Evolutionary conservation across 2,888 invertebrate species (phyloP).

Genomic region (Mesopsocus fuscifrons): DNA sequence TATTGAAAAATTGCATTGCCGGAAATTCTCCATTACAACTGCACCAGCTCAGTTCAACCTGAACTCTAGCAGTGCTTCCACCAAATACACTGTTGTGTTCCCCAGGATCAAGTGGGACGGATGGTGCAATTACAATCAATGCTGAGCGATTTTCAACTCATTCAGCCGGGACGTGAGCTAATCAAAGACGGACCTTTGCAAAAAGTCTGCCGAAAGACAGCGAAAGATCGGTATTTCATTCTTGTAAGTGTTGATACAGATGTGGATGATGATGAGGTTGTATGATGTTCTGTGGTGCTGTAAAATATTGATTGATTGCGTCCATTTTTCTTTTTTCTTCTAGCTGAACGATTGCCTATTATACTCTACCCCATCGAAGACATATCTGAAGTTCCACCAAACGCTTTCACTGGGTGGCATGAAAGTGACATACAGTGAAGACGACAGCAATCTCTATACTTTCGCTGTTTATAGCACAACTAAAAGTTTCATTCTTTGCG

Average conservation of each 20-base stretch:
- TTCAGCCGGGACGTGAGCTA: conserved; percentile 34
- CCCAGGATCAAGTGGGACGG: conserved; percentile 31
- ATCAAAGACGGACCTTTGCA: conserved; percentile 41
- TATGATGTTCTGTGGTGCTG: too few relatives aligned
- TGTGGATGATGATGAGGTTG: too few relatives aligned
- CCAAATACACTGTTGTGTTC: too few relatives aligned
- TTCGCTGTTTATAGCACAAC: conserved; percentile 33
- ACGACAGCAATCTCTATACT: conserved; percentile 31
- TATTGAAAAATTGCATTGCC: too few relatives aligned
- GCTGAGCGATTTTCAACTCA: conserved; percentile 26
- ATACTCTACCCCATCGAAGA: conserved; percentile 24
- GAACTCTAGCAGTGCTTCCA: too few relatives aligned
- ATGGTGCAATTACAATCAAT: conserved; percentile 31
- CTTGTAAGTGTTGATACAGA: conserved; percentile 35
- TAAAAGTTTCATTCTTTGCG: conserved; percentile 32
- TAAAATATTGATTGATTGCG: too few relatives aligned
- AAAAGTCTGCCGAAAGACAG: conserved; percentile 41
- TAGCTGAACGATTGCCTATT: conserved; percentile 29
- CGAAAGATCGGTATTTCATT: conserved; percentile 40
- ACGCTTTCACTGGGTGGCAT: conserved; percentile 32
- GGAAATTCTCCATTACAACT: too few relatives aligned
- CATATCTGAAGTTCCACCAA: conserved; percentile 26
- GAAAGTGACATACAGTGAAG: conserved; percentile 26
- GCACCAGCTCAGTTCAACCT: too few relatives aligned
- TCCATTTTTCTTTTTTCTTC: conserved; percentile 15